A percentile compares a stretch with the other conserved stretches of the same genome.
Conservation (phyloP, 2,797 vertebrate genomes). For the Bufotes viridis region DNA sequence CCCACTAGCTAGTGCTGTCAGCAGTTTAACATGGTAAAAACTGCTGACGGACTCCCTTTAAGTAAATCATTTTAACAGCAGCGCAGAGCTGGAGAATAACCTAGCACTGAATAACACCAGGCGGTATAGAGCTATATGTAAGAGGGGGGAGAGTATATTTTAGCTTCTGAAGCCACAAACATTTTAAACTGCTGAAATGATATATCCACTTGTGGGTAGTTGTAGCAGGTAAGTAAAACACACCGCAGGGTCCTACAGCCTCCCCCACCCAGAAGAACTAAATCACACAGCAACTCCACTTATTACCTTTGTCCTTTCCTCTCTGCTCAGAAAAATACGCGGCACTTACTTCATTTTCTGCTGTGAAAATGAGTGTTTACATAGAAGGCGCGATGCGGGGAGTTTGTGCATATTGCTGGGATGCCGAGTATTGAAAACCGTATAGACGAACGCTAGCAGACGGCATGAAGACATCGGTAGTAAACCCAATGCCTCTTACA, state of each 20-base stretch:
- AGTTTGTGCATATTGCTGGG: neutral
- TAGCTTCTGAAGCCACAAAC: too few species aligned
- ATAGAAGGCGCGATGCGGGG: neutral
- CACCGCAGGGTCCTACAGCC: neutral
- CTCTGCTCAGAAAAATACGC: neutral
- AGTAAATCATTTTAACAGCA: too few species aligned
- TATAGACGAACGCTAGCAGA: neutral
- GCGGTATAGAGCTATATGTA: too few species aligned
- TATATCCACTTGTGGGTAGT: too few species aligned
- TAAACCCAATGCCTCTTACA: neutral
- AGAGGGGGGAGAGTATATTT: too few species aligned
- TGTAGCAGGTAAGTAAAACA: neutral
- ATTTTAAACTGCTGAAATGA: too few species aligned
- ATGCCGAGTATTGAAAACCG: neutral
- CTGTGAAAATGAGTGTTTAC: conserved; percentile 28
- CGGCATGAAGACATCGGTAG: neutral
- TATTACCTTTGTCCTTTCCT: neutral
- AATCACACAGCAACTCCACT: neutral
- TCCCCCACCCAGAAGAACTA: neutral
- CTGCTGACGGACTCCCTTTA: too few species aligned
- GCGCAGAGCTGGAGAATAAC: too few species aligned
- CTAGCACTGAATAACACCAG: too few species aligned
- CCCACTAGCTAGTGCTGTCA: too few species aligned
- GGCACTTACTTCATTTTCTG: neutral
- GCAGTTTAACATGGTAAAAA: too few species aligned